phyloP scores from a whole-genome alignment of 2,888 invertebrate genomes.

The Chalcosyrphus nemorum region DNA sequence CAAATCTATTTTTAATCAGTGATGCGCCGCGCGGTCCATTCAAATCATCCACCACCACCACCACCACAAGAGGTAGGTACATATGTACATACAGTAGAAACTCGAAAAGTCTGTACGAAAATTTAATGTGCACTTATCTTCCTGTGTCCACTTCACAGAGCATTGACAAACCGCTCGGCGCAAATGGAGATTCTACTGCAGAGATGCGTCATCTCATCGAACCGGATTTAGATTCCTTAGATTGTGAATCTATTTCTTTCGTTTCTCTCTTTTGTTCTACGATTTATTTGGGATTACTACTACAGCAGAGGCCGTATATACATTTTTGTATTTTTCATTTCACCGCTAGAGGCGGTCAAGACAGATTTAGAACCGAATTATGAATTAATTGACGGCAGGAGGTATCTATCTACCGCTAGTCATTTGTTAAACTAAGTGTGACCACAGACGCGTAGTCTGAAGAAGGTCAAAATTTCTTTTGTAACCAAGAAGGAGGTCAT shows the following conservation, averaged over 20 bases:
- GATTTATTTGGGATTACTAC: not conserved
- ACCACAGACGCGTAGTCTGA: not conserved
- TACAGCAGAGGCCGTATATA: constrained; percentile 8
- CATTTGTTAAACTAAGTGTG: not conserved
- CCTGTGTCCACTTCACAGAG: constrained; percentile 5
- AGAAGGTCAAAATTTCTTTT: constrained; percentile 32
- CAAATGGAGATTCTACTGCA: constrained; percentile 20
- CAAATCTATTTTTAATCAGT: constrained; percentile 41
- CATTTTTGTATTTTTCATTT: constrained; percentile 42
- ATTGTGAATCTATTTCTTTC: constrained; percentile 36
- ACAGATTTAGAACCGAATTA: constrained; percentile 49
- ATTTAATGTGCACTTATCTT: constrained; percentile 33
- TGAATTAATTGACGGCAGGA: constrained; percentile 43
- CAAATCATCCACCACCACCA: not conserved
- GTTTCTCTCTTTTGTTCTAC: constrained; percentile 50
- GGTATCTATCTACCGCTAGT: not conserved
- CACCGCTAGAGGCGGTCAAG: constrained; percentile 48
- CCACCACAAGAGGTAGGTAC: not conserved
- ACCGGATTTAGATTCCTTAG: constrained; percentile 70
- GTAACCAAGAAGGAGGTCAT: constrained; percentile 49
- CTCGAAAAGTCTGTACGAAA: constrained; percentile 1
- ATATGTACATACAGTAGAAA: not conserved
- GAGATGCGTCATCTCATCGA: constrained; percentile 56
- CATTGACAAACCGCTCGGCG: not conserved
- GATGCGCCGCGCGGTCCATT: not conserved